Base-by-base conservation (phyloP, 2,888 invertebrate species). In the Candidula unifasciata region DNA sequence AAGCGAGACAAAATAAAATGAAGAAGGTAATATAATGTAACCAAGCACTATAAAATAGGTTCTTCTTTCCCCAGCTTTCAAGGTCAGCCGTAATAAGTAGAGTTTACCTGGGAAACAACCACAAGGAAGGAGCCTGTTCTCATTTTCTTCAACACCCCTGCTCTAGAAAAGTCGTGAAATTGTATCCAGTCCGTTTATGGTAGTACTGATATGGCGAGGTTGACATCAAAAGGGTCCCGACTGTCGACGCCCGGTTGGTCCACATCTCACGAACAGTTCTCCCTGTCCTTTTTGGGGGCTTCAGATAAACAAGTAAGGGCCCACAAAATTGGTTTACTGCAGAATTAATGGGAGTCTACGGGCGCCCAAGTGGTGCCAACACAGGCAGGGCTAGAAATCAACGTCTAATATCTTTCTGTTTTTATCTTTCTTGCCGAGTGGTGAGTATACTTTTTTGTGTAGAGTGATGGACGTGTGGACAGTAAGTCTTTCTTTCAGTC, bases 181-280 rank as follows among this genome's bases (percentile, higher is more conserved):
- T 21, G 2, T 35, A 69, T 69, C 69, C 24, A 69, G 69, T 37
- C 35, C 33, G 37, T 69, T 37, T 69, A 69, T 69, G 6, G 69
- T 37, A 21, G 69, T 35, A 37, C 35, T 69, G 69, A 69, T 69
- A 33, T 69, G 21, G 35, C 18, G 37, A 35, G 37, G 35, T 5
- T 3, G 69, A 69, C 27, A 69, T 69, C 69, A 37, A 69, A 69
- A 69, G 69, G 24, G 0, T 35, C 35, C 13, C 24, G 35, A 18
- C 69, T 69, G 69, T 69, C 69, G 33, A 35, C 69, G 69, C 69
- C 37, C 3, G 69, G 69, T 68, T 69, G 69, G 69, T 69, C 69
- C 69, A 37, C 35, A 35, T 35, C 69, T 69, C 69, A 69, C 69
- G 35, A 69, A 21, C 37, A 5, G 35, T n/a, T 69, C 37, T 69